Percentiles rank a stretch among this genome's conserved stretches.
Conservation (phyloP, 2,113 vertebrate genomes). For the Chionodraco myersi region DNA sequence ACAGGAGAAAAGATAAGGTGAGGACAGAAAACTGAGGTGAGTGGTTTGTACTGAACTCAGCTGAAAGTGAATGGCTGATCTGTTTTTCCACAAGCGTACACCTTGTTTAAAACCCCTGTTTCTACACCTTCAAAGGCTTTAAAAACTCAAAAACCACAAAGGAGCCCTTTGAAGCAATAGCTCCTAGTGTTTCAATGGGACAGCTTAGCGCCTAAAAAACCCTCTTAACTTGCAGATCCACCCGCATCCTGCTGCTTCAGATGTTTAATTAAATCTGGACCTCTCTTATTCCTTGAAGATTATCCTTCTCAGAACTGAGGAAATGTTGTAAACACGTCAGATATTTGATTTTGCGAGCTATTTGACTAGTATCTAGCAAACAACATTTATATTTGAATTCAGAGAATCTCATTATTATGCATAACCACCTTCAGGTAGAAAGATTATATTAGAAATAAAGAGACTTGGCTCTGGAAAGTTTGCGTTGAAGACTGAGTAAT, state of each 20-base stretch:
- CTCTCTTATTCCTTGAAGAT: slow-evolving; percentile 30
- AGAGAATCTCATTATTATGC: neutral
- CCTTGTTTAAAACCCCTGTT: slow-evolving; percentile 63
- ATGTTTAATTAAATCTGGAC: slow-evolving; percentile 76
- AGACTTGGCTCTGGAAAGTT: neutral
- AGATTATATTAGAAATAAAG: neutral
- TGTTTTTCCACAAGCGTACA: slow-evolving; percentile 40
- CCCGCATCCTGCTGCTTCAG: slow-evolving; percentile 59
- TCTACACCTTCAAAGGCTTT: slow-evolving; percentile 66
- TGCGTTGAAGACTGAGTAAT: neutral
- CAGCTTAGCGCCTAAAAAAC: slow-evolving; percentile 40
- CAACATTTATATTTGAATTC: neutral
- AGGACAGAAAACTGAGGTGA: slow-evolving; percentile 50
- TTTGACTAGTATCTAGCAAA: slow-evolving; percentile 26
- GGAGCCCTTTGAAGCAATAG: slow-evolving; percentile 61
- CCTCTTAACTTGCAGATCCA: slow-evolving; percentile 62
- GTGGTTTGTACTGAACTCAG: slow-evolving; percentile 50
- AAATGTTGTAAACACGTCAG: slow-evolving; percentile 52
- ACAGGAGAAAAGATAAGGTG: slow-evolving; percentile 48
- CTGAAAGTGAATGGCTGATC: slow-evolving; percentile 72
- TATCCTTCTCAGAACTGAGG: slow-evolving; percentile 2
- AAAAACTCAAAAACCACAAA: slow-evolving; percentile 61
- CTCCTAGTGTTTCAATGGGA: slow-evolving; percentile 71
- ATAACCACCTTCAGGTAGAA: neutral
- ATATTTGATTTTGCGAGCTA: slow-evolving; percentile 41